These are phyloP conservation scores for Melanerpes formicivorus DNA, from an alignment of 2,113 vertebrate species.

Conservation along the genomic window DNA sequence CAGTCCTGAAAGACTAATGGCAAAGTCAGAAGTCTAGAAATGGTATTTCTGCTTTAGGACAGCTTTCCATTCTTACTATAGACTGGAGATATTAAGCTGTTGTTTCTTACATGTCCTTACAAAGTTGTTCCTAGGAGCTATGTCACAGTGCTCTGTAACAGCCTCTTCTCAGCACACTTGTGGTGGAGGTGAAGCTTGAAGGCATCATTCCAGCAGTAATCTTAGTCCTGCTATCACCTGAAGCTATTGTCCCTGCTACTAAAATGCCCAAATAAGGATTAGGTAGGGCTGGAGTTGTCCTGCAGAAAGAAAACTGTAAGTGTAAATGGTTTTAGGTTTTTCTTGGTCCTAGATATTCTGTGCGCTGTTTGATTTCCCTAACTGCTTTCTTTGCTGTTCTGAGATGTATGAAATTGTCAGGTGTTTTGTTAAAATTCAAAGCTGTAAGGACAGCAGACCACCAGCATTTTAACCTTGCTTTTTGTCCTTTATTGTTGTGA, in stretches of 20 bases:
- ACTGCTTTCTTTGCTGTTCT: not conserved
- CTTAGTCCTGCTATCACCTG: not conserved
- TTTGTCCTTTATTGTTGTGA: not conserved
- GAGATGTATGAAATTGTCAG: not conserved
- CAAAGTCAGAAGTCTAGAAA: not conserved
- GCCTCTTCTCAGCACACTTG: not conserved
- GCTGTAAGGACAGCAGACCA: not conserved
- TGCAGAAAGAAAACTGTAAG: not conserved
- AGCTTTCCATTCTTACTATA: not conserved
- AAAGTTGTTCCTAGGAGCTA: not conserved
- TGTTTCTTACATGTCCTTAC: not conserved
- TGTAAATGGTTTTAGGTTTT: accelerated
- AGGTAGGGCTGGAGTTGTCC: not conserved
- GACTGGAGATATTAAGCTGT: not conserved
- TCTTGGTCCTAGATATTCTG: not conserved
- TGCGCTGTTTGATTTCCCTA: not conserved
- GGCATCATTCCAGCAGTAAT: not conserved
- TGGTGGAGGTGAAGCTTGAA: not conserved
- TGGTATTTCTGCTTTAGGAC: not conserved
- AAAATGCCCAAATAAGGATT: not conserved
- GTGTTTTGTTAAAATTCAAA: not conserved
- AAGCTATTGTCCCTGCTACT: not conserved
- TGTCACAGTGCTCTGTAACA: not conserved
- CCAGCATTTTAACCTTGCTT: not conserved
- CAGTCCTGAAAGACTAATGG: not conserved